These are phyloP conservation scores for Pogonocherus hispidulus DNA, from an alignment of 2,888 invertebrate species.

Conservation along the genomic window DNA sequence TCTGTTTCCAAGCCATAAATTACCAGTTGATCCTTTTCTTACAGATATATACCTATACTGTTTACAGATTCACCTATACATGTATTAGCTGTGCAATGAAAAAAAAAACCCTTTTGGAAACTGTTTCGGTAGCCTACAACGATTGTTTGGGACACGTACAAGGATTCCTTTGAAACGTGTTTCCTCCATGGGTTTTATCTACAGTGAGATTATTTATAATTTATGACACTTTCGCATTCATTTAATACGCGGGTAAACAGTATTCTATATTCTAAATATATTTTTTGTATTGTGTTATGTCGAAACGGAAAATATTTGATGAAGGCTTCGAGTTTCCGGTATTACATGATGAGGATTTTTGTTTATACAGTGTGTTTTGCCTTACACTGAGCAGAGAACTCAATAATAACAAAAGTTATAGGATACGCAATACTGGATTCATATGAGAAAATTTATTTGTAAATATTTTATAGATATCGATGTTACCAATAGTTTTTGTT, in stretches of 20 bases:
- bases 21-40: not conserved
- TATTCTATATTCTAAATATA: not conserved
- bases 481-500: too few relatives aligned
- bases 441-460: too few relatives aligned
- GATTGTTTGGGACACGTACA: not conserved
- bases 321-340: not conserved
- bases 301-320: not conserved
- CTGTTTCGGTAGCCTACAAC: not conserved
- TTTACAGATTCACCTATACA: too few relatives aligned
- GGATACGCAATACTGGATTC: too few relatives aligned
- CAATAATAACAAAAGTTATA: too few relatives aligned
- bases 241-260: not conserved
- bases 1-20: not conserved
- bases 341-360: not conserved
- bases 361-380: too few relatives aligned
- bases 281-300: not conserved
- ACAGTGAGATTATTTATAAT: not conserved
- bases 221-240: not conserved
- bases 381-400: too few relatives aligned
- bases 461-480: too few relatives aligned
- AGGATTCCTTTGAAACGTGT: not conserved
- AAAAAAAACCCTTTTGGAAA: slow-evolving; percentile 2
- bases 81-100: not conserved
- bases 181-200: not conserved
- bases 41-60: too few relatives aligned